Conservation (phyloP, 92 coral and sea anemone genomes). For the Porites evermanni region DNA sequence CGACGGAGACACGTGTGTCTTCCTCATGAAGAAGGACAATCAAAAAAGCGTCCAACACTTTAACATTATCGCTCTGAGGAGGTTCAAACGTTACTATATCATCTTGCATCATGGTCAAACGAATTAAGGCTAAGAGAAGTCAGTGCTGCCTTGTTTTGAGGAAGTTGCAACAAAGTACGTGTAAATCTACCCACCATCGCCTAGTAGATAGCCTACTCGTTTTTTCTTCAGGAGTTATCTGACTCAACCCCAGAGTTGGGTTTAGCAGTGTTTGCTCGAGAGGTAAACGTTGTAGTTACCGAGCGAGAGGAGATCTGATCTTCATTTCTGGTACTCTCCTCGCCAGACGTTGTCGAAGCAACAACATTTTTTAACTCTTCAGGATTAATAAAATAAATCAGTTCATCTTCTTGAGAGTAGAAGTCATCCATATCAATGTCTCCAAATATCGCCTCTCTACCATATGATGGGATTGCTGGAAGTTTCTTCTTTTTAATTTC, state of each 20-base stretch:
- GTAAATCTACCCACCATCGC: too few relatives aligned
- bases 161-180: too few relatives aligned
- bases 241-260: background rate
- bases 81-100: too few relatives aligned
- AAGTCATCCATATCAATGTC: constrained; percentile 84
- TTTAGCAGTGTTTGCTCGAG: constrained; percentile 13
- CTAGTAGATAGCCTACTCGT: too few relatives aligned
- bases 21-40: too few relatives aligned
- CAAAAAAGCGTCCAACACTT: too few relatives aligned
- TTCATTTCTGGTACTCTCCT: constrained; percentile 25
- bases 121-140: too few relatives aligned
- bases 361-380: constrained; percentile 69
- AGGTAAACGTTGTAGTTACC: constrained; percentile 11
- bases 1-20: too few relatives aligned
- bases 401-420: constrained; percentile 78
- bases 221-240: background rate
- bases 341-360: constrained; percentile 52
- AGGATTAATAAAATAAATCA: constrained; percentile 73
- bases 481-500: constrained; percentile 21
- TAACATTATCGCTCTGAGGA: too few relatives aligned
- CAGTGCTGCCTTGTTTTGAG: too few relatives aligned
- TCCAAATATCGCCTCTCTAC: constrained; percentile 77
- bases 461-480: constrained; percentile 2
- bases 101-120: too few relatives aligned
- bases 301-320: constrained; percentile 13